These are phyloP conservation scores for Pristionchus entomophagus DNA, from an alignment of 2,888 invertebrate species.

Conservation along the genomic window DNA sequence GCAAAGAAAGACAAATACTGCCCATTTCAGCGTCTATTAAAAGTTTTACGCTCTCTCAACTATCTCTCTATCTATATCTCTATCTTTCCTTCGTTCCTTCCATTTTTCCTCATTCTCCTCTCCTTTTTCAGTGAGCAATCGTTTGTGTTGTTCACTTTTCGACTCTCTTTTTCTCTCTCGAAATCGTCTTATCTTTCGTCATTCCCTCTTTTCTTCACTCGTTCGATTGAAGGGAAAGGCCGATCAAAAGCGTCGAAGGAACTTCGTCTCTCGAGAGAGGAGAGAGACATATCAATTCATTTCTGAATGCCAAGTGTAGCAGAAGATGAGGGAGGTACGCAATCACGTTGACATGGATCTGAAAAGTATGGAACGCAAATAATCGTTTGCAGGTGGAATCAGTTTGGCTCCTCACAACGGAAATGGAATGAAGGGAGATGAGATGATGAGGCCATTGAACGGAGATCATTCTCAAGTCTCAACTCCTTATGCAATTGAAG, in stretches of 20 bases:
- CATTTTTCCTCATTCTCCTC: conserved; percentile 2
- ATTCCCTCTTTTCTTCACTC: conserved; percentile 6
- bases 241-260: conserved; percentile 13
- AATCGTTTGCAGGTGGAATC: neutral
- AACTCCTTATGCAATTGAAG: conserved; percentile 10
- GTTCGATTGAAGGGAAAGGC: neutral
- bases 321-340: neutral
- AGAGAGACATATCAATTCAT: neutral
- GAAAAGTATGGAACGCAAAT: no score
- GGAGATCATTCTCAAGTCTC: neutral
- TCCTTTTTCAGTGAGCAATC: conserved; percentile 16
- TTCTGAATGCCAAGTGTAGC: conserved; percentile 10
- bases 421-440: neutral
- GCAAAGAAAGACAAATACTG: neutral
- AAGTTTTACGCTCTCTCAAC: neutral
- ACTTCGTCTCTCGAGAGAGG: no score
- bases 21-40: neutral
- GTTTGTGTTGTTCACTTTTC: conserved; percentile 32
- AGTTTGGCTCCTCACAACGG: neutral
- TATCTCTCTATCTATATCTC: neutral
- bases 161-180: conserved; percentile 20
- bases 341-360: no score
- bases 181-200: conserved; percentile 10
- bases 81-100: neutral
- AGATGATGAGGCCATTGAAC: neutral